Evolutionary conservation across 2,888 invertebrate species (phyloP), one percentile per base, ranked within the genome.

Genomic region (Dolomedes plantarius): DNA sequence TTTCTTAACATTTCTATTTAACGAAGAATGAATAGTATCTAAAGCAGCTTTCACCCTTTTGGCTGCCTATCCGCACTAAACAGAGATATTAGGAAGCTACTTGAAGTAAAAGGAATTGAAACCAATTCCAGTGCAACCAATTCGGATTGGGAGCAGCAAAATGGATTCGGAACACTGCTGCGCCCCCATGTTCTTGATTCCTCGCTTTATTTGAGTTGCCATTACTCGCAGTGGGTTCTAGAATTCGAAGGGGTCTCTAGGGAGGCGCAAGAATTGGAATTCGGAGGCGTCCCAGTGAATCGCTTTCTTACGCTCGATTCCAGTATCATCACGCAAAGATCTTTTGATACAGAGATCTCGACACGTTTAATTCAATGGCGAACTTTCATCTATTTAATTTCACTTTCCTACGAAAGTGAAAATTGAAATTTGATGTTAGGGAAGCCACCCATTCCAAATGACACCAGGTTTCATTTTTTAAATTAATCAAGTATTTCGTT

Each of bases 51-150:
- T 16, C n/a, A 7, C n/a, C 46, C 46, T 46, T 46, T 16, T 16
- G 11, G 46, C 7, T 16, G 2, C 6, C 46, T 16, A 2, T 46
- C 46, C 23, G 56, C 56, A n/a, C 23, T 56, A 56, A 56, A 56
- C 56, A 23, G 23, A 56, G 23, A 23, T 56, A 56, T 56, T 23
- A 2, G 11, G 23, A 56, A 56, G 23, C 3, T 23, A n/a, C 56
- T 56, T 56, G 56, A 56, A 56, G 56, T 56, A 23, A 56, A 56
- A 23, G 23, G 56, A 56, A 56, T 56, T 56, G 23, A 56, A 56
- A 56, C 13, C 11, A 23, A 56, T 56, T 56, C 23, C 19, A 23
- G 19, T 56, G 23, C 56, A 2, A 23, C 56, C 56, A 19, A 56
- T 56, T 2, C 23, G 56, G 16, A 56, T 56, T 56, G 23, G 1